Evolutionary conservation across 2,797 vertebrate species (phyloP), one percentile per base, ranked within the genome.

Genomic region (Fistularia commersonii): DNA sequence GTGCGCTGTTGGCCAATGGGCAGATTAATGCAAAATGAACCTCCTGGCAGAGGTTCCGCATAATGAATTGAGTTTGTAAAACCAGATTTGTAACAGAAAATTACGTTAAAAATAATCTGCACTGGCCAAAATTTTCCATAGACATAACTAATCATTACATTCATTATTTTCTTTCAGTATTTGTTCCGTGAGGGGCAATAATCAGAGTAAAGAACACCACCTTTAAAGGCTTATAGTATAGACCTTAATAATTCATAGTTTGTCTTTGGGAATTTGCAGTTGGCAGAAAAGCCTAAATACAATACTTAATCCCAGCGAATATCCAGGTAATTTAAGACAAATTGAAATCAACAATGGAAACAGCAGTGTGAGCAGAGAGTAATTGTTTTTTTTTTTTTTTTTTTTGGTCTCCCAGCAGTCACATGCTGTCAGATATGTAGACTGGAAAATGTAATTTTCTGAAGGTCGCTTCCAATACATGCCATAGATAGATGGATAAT

Each of bases 291-390:
- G 58, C 3, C 38, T 40, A 48, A 74, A 76, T 32, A 61, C 55
- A 76, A 65, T 45, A 60, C 56, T 62, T 68, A 68, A 64, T 64
- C 51, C 57, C 32, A 61, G 37, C 34, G 3, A 58, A 55, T 39
- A 59, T 57, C 58, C 51, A 70, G 64, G 59, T 55, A 55, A 66
- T 59, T 43, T 43, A 46, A 57, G 33, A 55, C 34, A 48, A 49
- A 61, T 43, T 64, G 53, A 58, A 77, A 70, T 63, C 64, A 73
- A 49, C 66, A 61, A 62, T 64, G 78, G 78, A 77, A 74, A 70
- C 48, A 61, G 52, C 51, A 61, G 64, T 72, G 42, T 61, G 42
- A 53, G 48, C 14, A 8, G 32, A 13, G 34, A 23, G 15, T 7
- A 11, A 31, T 12, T 50, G 23, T 23, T 23, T 23, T 23, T 23